Conservation (phyloP, 1,140 invertebrate species). For the Bombus fervidus region DNA sequence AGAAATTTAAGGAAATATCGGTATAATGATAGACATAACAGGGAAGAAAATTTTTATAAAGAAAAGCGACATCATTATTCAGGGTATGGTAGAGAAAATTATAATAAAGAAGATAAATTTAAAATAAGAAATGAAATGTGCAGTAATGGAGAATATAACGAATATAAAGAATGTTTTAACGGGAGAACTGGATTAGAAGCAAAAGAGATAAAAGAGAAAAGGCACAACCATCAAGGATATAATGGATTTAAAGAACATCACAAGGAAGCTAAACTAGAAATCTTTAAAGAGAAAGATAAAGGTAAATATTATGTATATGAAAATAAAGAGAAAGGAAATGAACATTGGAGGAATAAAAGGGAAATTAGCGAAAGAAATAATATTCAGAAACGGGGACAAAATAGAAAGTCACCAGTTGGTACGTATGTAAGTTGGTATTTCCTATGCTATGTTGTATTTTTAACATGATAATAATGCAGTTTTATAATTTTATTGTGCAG, state of each 20-base stretch:
- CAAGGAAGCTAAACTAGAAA: constrained; percentile 64
- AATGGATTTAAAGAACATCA: constrained; percentile 59
- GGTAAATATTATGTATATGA: constrained; percentile 53
- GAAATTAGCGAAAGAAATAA: constrained; percentile 49
- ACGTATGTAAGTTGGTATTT: constrained; percentile 30
- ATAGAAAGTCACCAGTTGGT: constrained; percentile 71
- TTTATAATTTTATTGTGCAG: constrained; percentile 60
- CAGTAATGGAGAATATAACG: constrained; percentile 46
- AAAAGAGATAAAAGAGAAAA: constrained; percentile 48
- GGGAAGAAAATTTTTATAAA: constrained; percentile 56
- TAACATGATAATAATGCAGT: neutral
- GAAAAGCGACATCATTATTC: constrained; percentile 60
- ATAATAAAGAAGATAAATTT: constrained; percentile 63
- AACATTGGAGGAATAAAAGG: constrained; percentile 73
- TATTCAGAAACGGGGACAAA: constrained; percentile 56
- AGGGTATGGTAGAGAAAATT: constrained; percentile 51
- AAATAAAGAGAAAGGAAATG: constrained; percentile 63
- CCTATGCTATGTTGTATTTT: too few relatives aligned
- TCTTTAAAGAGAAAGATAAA: constrained; percentile 64
- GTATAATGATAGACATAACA: constrained; percentile 42
- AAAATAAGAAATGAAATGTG: constrained; percentile 55
- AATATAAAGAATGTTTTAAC: constrained; percentile 53
- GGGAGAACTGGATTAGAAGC: constrained; percentile 62
- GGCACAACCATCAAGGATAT: constrained; percentile 53
- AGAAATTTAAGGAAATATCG: constrained; percentile 46